These are phyloP conservation scores for Philaethria dido DNA, from an alignment of 2,888 invertebrate species.

Conservation along the genomic window DNA sequence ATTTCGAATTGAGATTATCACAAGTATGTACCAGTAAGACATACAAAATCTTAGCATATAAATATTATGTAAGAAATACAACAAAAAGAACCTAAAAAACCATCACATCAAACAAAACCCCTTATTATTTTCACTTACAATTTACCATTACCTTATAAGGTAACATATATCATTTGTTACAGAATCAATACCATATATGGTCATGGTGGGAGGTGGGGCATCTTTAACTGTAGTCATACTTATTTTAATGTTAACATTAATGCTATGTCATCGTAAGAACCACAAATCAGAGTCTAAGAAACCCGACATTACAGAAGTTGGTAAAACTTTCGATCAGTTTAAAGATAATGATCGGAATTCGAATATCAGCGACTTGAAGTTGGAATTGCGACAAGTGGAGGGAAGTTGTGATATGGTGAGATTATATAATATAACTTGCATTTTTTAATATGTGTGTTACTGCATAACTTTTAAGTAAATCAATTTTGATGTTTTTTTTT, in stretches of 20 bases:
- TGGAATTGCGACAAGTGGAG: slow-evolving; percentile 93
- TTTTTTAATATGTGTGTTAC: too few relatives aligned
- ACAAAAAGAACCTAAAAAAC: background rate
- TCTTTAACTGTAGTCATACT: slow-evolving; percentile 91
- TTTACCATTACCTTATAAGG: background rate
- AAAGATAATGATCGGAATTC: slow-evolving; percentile 94
- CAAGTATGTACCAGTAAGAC: too few relatives aligned
- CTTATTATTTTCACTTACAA: background rate
- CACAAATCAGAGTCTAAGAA: slow-evolving; percentile 83
- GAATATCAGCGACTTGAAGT: slow-evolving; percentile 95
- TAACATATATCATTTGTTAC: slow-evolving; percentile 52
- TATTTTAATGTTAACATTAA: slow-evolving; percentile 90
- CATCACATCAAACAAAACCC: background rate
- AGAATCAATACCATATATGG: slow-evolving; percentile 89
- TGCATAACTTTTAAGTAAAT: too few relatives aligned
- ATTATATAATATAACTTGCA: too few relatives aligned
- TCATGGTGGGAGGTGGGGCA: slow-evolving; percentile 90
- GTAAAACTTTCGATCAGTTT: slow-evolving; percentile 71
- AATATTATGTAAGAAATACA: background rate
- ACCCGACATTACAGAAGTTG: slow-evolving; percentile 76
- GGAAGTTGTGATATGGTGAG: slow-evolving; percentile 89
- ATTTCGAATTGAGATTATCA: too few relatives aligned
- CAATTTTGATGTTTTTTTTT: too few relatives aligned
- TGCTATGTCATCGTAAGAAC: slow-evolving; percentile 87
- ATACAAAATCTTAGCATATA: too few relatives aligned